Percentiles rank a stretch among this genome's conserved stretches.
These are phyloP conservation scores for Cheilinus undulatus DNA, from an alignment of 2,113 vertebrate genomes.

Conservation along the genomic window DNA sequence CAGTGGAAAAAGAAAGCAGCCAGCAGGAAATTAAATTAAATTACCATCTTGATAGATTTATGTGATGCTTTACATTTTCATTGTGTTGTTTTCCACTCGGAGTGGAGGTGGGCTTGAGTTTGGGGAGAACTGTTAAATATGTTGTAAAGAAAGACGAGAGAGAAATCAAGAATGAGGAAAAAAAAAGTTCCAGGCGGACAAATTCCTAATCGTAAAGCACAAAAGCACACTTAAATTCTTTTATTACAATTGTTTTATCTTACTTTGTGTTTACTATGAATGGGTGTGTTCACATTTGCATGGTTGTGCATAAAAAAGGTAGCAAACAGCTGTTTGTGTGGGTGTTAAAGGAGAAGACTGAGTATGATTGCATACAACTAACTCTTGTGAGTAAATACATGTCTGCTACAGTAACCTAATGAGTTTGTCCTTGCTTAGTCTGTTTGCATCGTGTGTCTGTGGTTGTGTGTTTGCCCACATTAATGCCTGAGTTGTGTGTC, in stretches of 20 bases:
- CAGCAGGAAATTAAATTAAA: constrained; percentile 84
- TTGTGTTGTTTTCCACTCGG: constrained; percentile 78
- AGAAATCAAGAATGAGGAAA: constrained; percentile 32
- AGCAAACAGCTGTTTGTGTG: constrained; percentile 56
- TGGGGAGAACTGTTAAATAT: constrained; percentile 65
- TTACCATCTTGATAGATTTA: constrained; percentile 84
- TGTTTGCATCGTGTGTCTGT: constrained; percentile 23
- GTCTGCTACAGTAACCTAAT: constrained; percentile 54
- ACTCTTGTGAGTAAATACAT: constrained; percentile 20
- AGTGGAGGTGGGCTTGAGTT: constrained; percentile 49
- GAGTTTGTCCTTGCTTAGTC: constrained; percentile 40
- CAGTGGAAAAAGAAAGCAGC: constrained; percentile 79
- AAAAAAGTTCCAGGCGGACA: constrained; percentile 52
- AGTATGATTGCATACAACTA: constrained; percentile 50
- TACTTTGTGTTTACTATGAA: background rate
- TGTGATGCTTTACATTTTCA: constrained; percentile 82
- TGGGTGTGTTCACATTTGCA: constrained; percentile 11
- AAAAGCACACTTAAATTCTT: background rate
- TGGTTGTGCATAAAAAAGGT: constrained; percentile 35
- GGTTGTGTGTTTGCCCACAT: constrained; percentile 37
- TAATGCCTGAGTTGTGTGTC: constrained; percentile 12
- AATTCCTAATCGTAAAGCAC: constrained; percentile 56
- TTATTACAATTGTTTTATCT: too few relatives aligned
- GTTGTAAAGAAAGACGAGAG: constrained; percentile 57
- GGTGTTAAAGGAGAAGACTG: constrained; percentile 40